phyloP scores from a whole-genome alignment of 2,888 invertebrate species.

The Paralinhomoeus sp. region DNA sequence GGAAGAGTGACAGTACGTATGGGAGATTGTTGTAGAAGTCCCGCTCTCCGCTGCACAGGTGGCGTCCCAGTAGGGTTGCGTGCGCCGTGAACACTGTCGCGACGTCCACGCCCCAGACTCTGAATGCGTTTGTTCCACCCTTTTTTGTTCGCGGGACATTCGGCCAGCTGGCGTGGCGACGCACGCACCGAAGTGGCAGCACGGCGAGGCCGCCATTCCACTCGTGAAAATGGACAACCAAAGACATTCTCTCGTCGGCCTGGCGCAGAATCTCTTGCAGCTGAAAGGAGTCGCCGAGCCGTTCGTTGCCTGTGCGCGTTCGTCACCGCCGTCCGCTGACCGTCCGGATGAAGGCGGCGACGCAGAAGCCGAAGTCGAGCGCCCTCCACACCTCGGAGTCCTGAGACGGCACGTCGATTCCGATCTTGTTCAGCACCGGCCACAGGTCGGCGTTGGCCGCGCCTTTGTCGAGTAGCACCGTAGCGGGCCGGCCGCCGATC shows the following conservation, averaged over 20 bases:
- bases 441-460: constrained; percentile 79
- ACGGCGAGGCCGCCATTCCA: constrained; percentile 94
- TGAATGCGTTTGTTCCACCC: too few relatives aligned
- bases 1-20: background rate
- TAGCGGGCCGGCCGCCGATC: constrained; percentile 96
- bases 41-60: constrained; percentile 88
- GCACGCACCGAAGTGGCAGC: constrained; percentile 36
- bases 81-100: constrained; percentile 97
- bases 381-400: constrained; percentile 91
- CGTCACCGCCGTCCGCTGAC: constrained; percentile 31
- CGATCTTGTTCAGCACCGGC: constrained; percentile 56
- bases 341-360: constrained; percentile 69
- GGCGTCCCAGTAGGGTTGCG: constrained; percentile 83
- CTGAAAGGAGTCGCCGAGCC: too few relatives aligned
- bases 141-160: too few relatives aligned
- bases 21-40: constrained; percentile 99
- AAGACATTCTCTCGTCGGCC: constrained; percentile 39
- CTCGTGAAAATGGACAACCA: constrained; percentile 90
- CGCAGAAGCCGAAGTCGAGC: constrained; percentile 79
- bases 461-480: constrained; percentile 87
- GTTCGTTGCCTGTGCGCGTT: too few relatives aligned
- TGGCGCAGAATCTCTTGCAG: constrained; percentile 15
- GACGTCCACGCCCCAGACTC: constrained; percentile 61
- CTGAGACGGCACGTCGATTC: constrained; percentile 74
- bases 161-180: too few relatives aligned